Percentiles rank a stretch among this genome's conserved stretches.
Conservation (phyloP, 2,797 vertebrate genomes). For the Lithobates pipiens region DNA sequence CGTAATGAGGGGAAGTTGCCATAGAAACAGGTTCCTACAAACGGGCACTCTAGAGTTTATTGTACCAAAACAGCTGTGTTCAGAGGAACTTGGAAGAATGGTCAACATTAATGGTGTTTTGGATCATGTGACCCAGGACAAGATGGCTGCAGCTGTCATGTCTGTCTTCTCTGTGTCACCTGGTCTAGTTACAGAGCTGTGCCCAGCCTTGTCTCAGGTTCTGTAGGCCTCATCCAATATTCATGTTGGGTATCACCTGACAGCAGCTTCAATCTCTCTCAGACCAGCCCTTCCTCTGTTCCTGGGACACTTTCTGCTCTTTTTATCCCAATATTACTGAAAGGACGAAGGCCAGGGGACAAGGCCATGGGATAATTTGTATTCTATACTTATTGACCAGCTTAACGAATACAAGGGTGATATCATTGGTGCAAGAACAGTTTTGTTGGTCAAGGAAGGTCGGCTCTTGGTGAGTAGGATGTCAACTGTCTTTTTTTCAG, state of each 20-base stretch:
- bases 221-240: conserved; percentile 83
- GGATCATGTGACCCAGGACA: neutral
- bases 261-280: conserved; percentile 46
- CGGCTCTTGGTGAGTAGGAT: conserved; percentile 25
- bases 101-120: neutral
- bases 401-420: neutral
- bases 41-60: neutral
- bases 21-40: neutral
- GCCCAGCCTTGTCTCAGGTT: conserved; percentile 80
- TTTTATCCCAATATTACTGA: conserved; percentile 60
- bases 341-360: neutral
- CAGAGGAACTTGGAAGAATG: neutral
- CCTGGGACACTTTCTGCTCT: conserved; percentile 52
- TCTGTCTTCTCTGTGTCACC: neutral
- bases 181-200: neutral
- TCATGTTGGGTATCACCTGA: conserved; percentile 86
- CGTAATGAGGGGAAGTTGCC: neutral
- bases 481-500: no score
- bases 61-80: neutral
- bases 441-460: neutral
- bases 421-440: neutral
- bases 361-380: conserved; percentile 15
- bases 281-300: conserved; percentile 76
- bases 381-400: neutral
- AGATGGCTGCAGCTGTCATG: conserved; percentile 20